A percentile compares a stretch with the other conserved stretches of the same genome.
Evolutionary conservation across 1,140 invertebrate species (phyloP).

Genomic region (Saccostrea echinata): DNA sequence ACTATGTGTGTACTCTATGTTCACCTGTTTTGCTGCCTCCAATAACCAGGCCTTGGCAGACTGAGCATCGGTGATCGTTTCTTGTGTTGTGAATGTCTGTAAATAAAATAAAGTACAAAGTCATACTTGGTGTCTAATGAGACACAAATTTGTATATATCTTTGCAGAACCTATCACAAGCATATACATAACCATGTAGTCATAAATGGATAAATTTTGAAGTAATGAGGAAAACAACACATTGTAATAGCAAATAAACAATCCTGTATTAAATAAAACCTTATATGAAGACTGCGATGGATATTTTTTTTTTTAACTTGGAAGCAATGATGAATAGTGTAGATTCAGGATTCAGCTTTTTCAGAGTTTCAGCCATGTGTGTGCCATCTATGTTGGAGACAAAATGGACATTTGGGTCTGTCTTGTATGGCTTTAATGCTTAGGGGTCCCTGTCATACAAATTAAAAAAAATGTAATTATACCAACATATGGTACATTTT

Average conservation of each 20-base stretch:
- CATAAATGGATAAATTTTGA: no score
- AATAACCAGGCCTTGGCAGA: constrained; percentile 98
- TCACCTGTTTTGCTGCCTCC: constrained; percentile 91
- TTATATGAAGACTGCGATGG: no score
- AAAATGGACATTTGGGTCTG: constrained; percentile 96
- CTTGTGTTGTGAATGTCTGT: constrained; percentile 98
- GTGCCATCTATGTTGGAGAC: constrained; percentile 99
- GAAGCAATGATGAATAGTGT: constrained; percentile 99
- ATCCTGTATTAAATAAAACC: no score
- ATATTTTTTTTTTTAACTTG: constrained; percentile 83
- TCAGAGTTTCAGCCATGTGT: constrained; percentile 96
- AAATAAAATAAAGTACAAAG: constrained; percentile 46
- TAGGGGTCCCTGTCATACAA: constrained; percentile 88
- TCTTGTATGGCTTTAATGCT: constrained; percentile 94
- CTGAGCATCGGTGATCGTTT: constrained; percentile 99
- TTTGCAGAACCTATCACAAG: no score
- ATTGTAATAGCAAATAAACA: no score
- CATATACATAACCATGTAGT: no score
- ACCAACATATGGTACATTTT: no score
- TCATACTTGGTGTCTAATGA: no score
- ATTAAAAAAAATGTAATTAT: no score
- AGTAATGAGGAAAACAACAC: no score
- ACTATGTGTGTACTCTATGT: constrained; percentile 65
- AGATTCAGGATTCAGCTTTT: constrained; percentile 94
- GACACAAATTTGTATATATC: no score